These are phyloP conservation scores for Papilio machaon DNA, from an alignment of 1,140 invertebrate genomes.

Conservation along the genomic window DNA sequence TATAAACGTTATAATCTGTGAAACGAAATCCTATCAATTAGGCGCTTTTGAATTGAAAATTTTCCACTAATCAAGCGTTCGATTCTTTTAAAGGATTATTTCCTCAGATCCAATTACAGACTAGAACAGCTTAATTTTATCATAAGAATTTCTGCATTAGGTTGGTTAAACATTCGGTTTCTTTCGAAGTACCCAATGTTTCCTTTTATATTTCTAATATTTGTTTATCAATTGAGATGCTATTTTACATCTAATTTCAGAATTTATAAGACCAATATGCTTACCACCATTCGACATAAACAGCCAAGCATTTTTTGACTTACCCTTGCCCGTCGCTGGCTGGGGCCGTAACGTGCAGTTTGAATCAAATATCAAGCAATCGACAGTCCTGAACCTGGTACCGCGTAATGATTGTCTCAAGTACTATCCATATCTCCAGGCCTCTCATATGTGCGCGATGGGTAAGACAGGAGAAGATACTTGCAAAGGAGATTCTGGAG, in stretches of 20 bases:
- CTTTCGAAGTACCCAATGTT: too few relatives aligned
- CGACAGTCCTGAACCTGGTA: conserved; percentile 66
- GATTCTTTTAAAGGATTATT: conserved; percentile 9
- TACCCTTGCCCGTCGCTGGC: conserved; percentile 66
- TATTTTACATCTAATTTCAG: conserved; percentile 51
- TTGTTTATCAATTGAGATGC: not conserved
- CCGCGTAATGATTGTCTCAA: conserved; percentile 56
- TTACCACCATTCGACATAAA: conserved; percentile 66
- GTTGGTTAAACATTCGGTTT: too few relatives aligned
- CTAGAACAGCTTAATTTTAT: too few relatives aligned
- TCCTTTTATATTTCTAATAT: too few relatives aligned
- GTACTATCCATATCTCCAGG: conserved; percentile 57
- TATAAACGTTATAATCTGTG: not conserved
- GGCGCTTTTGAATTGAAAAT: not conserved
- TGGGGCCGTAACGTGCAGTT: conserved; percentile 68
- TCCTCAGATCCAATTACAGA: not conserved
- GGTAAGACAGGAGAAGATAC: conserved; percentile 69
- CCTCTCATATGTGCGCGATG: conserved; percentile 64
- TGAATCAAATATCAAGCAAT: conserved; percentile 64
- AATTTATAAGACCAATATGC: conserved; percentile 71
- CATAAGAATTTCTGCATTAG: too few relatives aligned
- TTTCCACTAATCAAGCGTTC: not conserved
- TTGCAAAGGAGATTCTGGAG: conserved; percentile 73
- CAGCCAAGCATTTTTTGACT: conserved; percentile 56
- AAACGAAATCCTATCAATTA: conserved; percentile 11